Evolutionary conservation across 2,113 vertebrate species (phyloP).

Genomic region (Dermatemys mawii): DNA sequence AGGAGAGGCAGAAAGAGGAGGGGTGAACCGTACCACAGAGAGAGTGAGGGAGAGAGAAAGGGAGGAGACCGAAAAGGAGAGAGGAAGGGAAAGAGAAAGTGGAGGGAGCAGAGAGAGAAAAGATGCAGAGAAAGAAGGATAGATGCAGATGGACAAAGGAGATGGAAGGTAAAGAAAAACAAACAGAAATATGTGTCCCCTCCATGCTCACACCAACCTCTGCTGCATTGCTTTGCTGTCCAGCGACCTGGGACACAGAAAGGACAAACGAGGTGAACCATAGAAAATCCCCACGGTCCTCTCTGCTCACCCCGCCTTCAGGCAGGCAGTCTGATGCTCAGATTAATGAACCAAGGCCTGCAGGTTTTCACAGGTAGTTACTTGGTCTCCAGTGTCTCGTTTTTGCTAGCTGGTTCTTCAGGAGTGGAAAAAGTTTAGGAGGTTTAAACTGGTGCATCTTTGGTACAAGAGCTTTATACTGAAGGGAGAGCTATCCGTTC

Average conservation of each 20-base stretch:
- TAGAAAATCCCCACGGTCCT: background rate
- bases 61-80: background rate
- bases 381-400: constrained; percentile 61
- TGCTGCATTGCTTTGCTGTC: background rate
- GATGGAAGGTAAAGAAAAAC: background rate
- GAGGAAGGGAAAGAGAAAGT: background rate
- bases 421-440: constrained; percentile 60
- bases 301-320: constrained; percentile 21
- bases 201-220: background rate
- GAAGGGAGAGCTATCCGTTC: constrained; percentile 42
- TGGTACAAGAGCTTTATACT: constrained; percentile 45
- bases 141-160: background rate
- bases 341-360: constrained; percentile 58
- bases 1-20: background rate
- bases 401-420: constrained; percentile 47
- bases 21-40: background rate
- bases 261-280: background rate
- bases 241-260: background rate
- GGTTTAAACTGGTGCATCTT: constrained; percentile 60
- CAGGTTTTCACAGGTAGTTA: constrained; percentile 56
- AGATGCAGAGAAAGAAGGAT: background rate
- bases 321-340: constrained; percentile 1
- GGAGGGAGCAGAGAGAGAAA: background rate
- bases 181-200: background rate
- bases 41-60: fast-evolving